Base-by-base conservation (phyloP, 35 echinoderm and acorn worm species). In the Holothuria glaberrima region DNA sequence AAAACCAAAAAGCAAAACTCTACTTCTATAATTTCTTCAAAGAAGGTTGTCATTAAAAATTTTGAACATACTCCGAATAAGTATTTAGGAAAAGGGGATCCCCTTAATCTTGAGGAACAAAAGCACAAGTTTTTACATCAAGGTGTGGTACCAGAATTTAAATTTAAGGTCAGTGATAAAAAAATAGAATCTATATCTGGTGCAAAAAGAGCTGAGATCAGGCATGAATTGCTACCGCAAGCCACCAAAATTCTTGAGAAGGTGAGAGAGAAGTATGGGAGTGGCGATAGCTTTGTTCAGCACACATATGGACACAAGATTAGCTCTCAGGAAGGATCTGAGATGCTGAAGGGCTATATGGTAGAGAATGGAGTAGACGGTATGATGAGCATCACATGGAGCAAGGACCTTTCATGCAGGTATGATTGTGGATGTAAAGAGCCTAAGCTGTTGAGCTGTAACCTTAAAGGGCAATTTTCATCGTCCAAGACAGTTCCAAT, bases 331-430 rank as follows among this genome's bases (percentile, higher is more conserved):
- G 59, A 86, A 60, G 95, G 90, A 71, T 89, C 90, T 7, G 72
- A 85, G 21, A 12, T 81, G 28, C 34, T 98, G 59, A 87, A 58
- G 22, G 77, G 50, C 9, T 98, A 98, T 72, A 77, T 98, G 86
- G 72, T 90, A 41, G 71, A 94, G 31, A 92, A 82, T 83, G 93
- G 82, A 2, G 86, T 89, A 2, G 90, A 94, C 48, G 90, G 90
- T 35, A 91, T 90, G 87, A 86, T 98, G 69, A 92, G 74, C 27
- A 77, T 98, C 25, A 75, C 93, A 19, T 98, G 95, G 95, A 92
- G 86, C 65, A 98, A 94, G 58, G 95, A 98, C 62, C 88, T 98
- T 17, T 89, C 93, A 66, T 98, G 95, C 95, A 98, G 95, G 95
- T 98, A 18, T 9, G 70, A 78, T 74, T 33, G 33, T 74, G 12